A percentile compares a stretch with the other conserved stretches of the same genome.
These are phyloP conservation scores for Homarus americanus DNA, from an alignment of 1,140 invertebrate genomes.

Conservation along the genomic window DNA sequence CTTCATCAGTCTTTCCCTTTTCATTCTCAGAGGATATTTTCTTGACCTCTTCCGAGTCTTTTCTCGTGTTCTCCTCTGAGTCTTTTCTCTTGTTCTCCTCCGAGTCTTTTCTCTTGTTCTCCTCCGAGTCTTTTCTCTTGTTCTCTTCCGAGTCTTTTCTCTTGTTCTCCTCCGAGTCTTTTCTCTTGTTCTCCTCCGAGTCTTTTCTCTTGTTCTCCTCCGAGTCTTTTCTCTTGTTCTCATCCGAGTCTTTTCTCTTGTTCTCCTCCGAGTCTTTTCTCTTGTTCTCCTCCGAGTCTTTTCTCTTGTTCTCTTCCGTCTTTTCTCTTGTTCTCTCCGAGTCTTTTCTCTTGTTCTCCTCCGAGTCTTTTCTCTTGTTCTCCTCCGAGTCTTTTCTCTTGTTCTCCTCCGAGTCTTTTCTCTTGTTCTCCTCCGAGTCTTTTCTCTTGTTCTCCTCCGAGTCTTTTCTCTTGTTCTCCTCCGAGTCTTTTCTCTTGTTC, in stretches of 20 bases:
- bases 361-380: slow-evolving; percentile 4
- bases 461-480: slow-evolving; percentile 7
- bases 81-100: slow-evolving; percentile 33
- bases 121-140: neutral
- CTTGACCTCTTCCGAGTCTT: neutral
- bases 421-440: neutral
- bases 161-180: neutral
- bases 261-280: neutral
- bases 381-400: slow-evolving; percentile 15
- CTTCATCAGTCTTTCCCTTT: slow-evolving; percentile 25
- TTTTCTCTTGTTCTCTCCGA: neutral
- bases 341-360: slow-evolving; percentile 1
- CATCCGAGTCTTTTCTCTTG: neutral
- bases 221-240: neutral
- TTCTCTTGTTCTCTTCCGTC: neutral
- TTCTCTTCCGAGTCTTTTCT: neutral
- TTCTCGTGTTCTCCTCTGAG: neutral
- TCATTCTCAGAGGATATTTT: slow-evolving; percentile 25
- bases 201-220: neutral
- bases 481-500: neutral
- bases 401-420: neutral
- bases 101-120: slow-evolving; percentile 3
- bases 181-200: neutral
- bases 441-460: neutral
- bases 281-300: neutral